Percentiles rank a stretch among this genome's conserved stretches.
phyloP scores from a whole-genome alignment of 2,113 vertebrate species.

The Festucalex cinctus region DNA sequence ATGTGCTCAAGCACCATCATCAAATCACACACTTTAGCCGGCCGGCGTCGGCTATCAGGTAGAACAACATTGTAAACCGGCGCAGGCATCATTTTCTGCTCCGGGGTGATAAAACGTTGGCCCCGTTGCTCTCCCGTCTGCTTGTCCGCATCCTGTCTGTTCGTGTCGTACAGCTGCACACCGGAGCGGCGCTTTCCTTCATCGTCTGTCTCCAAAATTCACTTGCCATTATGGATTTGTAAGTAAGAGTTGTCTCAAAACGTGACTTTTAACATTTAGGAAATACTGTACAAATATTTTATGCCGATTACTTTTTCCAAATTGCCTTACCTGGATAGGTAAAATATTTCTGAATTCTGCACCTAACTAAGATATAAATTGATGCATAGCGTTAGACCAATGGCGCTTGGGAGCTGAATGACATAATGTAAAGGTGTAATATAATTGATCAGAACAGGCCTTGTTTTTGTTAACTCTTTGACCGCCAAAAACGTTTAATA shows the following conservation, averaged over 20 bases:
- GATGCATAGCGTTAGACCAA: too few relatives aligned
- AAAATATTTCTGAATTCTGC: too few relatives aligned
- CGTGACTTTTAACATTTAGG: too few relatives aligned
- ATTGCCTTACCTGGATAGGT: too few relatives aligned
- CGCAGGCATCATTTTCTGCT: constrained; percentile 44
- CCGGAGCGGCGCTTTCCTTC: constrained; percentile 6
- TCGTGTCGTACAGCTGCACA: constrained; percentile 17
- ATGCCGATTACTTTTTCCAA: too few relatives aligned
- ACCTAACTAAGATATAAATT: too few relatives aligned
- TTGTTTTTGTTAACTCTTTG: too few relatives aligned
- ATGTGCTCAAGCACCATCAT: constrained; percentile 55
- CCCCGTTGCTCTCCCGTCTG: constrained; percentile 27
- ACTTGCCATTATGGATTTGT: background rate
- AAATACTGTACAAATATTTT: too few relatives aligned
- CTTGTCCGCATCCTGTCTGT: constrained; percentile 29
- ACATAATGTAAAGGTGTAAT: too few relatives aligned
- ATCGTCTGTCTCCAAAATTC: background rate
- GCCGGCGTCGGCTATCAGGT: constrained; percentile 50
- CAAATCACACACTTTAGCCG: constrained; percentile 50
- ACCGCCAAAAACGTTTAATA: too few relatives aligned
- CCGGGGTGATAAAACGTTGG: constrained; percentile 44
- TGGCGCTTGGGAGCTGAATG: too few relatives aligned
- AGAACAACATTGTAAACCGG: constrained; percentile 48
- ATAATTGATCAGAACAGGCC: too few relatives aligned
- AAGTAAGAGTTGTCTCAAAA: background rate